A percentile compares a stretch with the other conserved stretches of the same genome.
phyloP scores from a whole-genome alignment of 1,140 invertebrate species.

The Drosophila tropicalis region DNA sequence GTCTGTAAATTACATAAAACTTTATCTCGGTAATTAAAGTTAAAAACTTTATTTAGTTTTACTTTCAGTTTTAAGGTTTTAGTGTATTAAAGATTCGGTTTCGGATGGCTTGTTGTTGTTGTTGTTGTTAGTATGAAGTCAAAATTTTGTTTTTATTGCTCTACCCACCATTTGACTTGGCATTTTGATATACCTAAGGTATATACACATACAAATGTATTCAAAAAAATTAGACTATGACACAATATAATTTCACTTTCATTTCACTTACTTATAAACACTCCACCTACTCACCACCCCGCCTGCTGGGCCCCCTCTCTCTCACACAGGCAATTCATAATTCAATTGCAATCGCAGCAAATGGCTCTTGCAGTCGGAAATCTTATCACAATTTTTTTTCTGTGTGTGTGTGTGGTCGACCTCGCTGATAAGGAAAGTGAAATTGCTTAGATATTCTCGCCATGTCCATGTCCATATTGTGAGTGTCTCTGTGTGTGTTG shows the following conservation, averaged over 20 bases:
- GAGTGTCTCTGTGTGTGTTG: not conserved
- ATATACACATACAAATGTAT: conserved; percentile 17
- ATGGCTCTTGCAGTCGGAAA: conserved; percentile 54
- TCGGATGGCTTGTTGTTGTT: conserved; percentile 13
- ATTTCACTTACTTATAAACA: not conserved
- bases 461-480: not conserved
- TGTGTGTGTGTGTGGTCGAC: conserved; percentile 20
- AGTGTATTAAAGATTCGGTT: not conserved
- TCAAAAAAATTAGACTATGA: conserved; percentile 58
- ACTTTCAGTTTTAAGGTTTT: no score
- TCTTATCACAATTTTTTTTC: conserved; percentile 55
- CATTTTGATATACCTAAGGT: conserved; percentile 1
- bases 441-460: conserved; percentile 39
- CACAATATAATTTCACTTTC: conserved; percentile 56
- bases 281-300: not conserved
- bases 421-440: conserved; percentile 76
- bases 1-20: no score
- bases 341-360: conserved; percentile 55
- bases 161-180: conserved; percentile 25
- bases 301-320: no score
- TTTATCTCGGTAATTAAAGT: no score
- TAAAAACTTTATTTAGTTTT: no score
- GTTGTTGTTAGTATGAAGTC: conserved; percentile 25
- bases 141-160: conserved; percentile 40
- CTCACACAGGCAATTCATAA: not conserved